Percentiles rank a stretch among this genome's conserved stretches.
Conservation (phyloP, 2,888 invertebrate genomes). For the Portevinia maculata region DNA sequence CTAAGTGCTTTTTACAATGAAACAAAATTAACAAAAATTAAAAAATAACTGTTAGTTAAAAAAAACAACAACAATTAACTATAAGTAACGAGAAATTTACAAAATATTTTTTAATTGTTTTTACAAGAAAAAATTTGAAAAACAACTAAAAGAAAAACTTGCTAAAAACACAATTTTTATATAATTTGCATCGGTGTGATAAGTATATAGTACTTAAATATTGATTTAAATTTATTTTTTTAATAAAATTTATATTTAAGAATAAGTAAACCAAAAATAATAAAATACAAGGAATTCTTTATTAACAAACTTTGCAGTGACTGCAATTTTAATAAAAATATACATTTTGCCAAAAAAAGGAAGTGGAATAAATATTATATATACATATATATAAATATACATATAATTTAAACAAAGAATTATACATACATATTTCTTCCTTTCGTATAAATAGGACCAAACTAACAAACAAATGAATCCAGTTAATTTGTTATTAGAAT, state of each 20-base stretch:
- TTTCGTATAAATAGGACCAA: constrained; percentile 66
- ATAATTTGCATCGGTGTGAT: constrained; percentile 72
- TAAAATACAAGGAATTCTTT: constrained; percentile 46
- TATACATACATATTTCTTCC: constrained; percentile 53
- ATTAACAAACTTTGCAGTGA: constrained; percentile 45
- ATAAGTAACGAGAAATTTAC: constrained; percentile 65
- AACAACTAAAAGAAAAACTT: constrained; percentile 4
- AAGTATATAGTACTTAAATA: constrained; percentile 52
- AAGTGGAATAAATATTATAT: constrained; percentile 14
- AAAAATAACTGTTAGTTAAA: constrained; percentile 50
- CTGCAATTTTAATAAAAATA: constrained; percentile 57
- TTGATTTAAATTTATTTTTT: constrained; percentile 55
- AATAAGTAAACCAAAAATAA: constrained; percentile 38
- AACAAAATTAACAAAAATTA: constrained; percentile 57
- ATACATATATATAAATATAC: constrained; percentile 2
- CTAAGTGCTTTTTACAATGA: constrained; percentile 65
- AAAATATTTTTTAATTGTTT: constrained; percentile 51
- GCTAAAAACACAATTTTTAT: constrained; percentile 50
- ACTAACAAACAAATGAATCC: constrained; percentile 35
- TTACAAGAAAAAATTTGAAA: constrained; percentile 21
- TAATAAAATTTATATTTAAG: constrained; percentile 45
- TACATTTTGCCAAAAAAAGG: constrained; percentile 56
- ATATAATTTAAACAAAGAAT: constrained; percentile 15
- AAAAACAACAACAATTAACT: constrained; percentile 48
- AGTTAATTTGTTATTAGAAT: constrained; percentile 40